phyloP scores from a whole-genome alignment of 2,888 invertebrate genomes.

The Gastracanthus pulcherrimus region DNA sequence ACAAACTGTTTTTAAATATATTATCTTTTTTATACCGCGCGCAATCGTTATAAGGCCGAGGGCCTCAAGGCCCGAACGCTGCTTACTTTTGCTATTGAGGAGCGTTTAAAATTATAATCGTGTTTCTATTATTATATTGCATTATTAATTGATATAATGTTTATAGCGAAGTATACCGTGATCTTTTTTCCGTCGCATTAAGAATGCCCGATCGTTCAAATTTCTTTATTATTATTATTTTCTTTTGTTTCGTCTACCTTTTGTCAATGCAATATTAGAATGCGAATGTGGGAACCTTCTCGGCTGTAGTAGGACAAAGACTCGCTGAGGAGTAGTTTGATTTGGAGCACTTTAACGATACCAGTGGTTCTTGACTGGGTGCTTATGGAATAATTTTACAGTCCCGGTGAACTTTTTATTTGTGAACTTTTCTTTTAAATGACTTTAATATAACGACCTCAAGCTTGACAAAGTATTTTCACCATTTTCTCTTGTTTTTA shows the following conservation, averaged over 20 bases:
- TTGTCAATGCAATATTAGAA: constrained; percentile 53
- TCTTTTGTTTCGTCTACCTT: constrained; percentile 17
- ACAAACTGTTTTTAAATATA: constrained; percentile 76
- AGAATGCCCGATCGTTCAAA: constrained; percentile 38
- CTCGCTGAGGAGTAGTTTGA: constrained; percentile 29
- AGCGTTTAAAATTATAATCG: constrained; percentile 51
- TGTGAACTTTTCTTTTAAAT: neutral
- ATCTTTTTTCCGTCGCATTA: constrained; percentile 49
- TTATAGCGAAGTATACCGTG: constrained; percentile 48
- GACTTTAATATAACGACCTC: neutral
- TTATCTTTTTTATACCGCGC: constrained; percentile 62
- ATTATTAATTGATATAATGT: constrained; percentile 49
- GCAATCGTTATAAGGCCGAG: constrained; percentile 51
- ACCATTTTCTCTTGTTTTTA: neutral
- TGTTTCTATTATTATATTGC: constrained; percentile 47
- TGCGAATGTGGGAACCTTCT: constrained; percentile 41
- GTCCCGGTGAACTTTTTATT: constrained; percentile 12
- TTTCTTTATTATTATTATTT: constrained; percentile 37
- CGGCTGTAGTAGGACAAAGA: constrained; percentile 37
- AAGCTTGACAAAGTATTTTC: neutral
- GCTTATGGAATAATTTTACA: constrained; percentile 41
- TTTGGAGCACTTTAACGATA: constrained; percentile 38
- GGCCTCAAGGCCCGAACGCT: neutral
- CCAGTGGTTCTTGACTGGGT: constrained; percentile 42
- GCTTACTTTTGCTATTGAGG: constrained; percentile 41